These are phyloP conservation scores for Oreochromis mossambicus DNA, from an alignment of 2,797 vertebrate genomes.

Conservation along the genomic window DNA sequence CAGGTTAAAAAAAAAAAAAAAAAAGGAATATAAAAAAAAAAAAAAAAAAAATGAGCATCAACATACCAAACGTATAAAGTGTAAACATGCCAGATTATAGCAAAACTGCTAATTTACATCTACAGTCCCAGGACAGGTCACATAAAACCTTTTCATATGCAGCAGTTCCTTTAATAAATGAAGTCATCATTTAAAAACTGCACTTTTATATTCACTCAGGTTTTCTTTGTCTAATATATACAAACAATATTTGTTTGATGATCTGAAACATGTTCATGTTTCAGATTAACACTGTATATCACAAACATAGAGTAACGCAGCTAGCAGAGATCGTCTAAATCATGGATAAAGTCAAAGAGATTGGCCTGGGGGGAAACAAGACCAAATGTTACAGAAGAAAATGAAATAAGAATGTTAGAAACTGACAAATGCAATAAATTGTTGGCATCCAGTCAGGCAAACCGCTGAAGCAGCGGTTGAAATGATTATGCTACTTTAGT, in stretches of 20 bases:
- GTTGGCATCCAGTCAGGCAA: background rate
- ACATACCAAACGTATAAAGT: background rate
- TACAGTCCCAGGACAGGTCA: background rate
- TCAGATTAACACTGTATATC: background rate
- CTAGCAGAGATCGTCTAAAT: background rate
- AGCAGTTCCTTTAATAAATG: background rate
- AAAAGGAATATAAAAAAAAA: no score
- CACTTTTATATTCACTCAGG: background rate
- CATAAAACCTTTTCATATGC: background rate
- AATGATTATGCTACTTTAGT: background rate
- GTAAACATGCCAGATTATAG: background rate
- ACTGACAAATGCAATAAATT: background rate
- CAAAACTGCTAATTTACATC: background rate
- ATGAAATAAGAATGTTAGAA: background rate
- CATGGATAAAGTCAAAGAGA: background rate
- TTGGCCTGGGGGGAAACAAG: background rate
- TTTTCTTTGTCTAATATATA: background rate
- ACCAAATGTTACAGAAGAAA: background rate
- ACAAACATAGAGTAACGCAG: background rate
- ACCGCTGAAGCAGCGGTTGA: background rate
- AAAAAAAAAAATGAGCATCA: background rate
- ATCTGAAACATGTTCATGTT: background rate
- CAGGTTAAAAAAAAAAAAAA: no score
- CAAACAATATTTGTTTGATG: background rate
- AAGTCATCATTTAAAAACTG: background rate